phyloP scores from a whole-genome alignment of 1,140 invertebrate genomes.

The Trachymyrmex cornetzi region DNA sequence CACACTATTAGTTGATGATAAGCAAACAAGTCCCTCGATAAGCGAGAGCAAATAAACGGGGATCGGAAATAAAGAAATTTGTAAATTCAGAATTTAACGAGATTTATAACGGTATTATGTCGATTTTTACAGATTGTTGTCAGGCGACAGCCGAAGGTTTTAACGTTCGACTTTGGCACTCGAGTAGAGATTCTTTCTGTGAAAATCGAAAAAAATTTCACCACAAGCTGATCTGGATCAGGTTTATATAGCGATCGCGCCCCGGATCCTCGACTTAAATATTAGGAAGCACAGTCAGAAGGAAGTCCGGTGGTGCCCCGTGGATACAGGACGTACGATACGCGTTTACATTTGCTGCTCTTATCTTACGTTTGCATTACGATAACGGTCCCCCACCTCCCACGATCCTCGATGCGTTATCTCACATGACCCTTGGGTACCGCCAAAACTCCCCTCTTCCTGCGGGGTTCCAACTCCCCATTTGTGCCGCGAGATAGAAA shows the following conservation, averaged over 20 bases:
- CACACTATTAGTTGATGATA: background rate
- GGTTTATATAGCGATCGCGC: constrained; percentile 53
- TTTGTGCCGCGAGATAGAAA: background rate
- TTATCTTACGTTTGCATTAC: constrained; percentile 86
- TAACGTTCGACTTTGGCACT: background rate
- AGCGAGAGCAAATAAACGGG: background rate
- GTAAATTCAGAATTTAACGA: background rate
- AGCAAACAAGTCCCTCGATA: background rate
- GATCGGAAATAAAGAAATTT: background rate
- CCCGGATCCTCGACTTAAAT: constrained; percentile 73
- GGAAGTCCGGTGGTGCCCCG: constrained; percentile 83
- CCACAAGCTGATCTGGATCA: background rate
- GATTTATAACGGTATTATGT: background rate
- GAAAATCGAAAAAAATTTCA: background rate
- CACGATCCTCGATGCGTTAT: constrained; percentile 55
- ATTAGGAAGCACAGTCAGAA: constrained; percentile 83
- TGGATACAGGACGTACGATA: constrained; percentile 78
- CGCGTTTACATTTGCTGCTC: constrained; percentile 84
- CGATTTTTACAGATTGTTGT: background rate
- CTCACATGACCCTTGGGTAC: constrained; percentile 44
- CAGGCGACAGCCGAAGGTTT: background rate
- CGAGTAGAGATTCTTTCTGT: background rate
- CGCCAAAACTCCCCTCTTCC: constrained; percentile 33
- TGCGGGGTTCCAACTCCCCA: background rate
- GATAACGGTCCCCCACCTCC: constrained; percentile 81